phyloP scores from a whole-genome alignment of 2,797 vertebrate genomes.

The Urophycis tenuis region DNA sequence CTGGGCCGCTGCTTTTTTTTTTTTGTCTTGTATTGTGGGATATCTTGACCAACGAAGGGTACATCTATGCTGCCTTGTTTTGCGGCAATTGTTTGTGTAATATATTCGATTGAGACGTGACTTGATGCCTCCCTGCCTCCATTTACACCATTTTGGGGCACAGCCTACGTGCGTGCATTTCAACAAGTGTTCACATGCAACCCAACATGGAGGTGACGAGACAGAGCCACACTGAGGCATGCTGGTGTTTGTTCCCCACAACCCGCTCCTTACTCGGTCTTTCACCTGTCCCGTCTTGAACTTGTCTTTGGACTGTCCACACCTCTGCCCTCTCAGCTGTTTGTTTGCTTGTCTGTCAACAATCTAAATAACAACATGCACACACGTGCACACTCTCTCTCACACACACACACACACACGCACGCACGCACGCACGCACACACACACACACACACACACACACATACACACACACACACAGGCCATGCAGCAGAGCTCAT shows the following conservation, averaged over 20 bases:
- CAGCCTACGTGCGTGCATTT: neutral
- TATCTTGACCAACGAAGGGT: too few relatives aligned
- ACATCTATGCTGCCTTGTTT: too few relatives aligned
- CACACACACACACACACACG: constrained; percentile 36
- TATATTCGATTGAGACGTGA: too few relatives aligned
- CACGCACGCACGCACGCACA: neutral
- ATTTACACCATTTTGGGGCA: too few relatives aligned
- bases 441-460: constrained; percentile 5
- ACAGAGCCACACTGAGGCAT: neutral
- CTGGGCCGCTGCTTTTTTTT: too few relatives aligned
- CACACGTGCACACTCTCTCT: neutral
- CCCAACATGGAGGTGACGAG: neutral
- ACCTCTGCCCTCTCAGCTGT: neutral
- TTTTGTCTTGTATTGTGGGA: too few relatives aligned
- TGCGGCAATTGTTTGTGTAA: too few relatives aligned
- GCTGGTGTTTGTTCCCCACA: neutral
- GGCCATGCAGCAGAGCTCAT: constrained; percentile 91
- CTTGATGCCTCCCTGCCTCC: too few relatives aligned
- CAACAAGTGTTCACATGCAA: neutral
- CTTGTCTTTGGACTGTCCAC: neutral
- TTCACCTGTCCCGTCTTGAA: neutral
- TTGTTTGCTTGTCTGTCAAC: neutral
- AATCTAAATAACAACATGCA: neutral
- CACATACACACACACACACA: constrained; percentile 34
- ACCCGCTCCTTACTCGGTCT: neutral